A percentile compares a stretch with the other conserved stretches of the same genome.
phyloP scores from a whole-genome alignment of 2,797 vertebrate species.

The Crenichthys baileyi region DNA sequence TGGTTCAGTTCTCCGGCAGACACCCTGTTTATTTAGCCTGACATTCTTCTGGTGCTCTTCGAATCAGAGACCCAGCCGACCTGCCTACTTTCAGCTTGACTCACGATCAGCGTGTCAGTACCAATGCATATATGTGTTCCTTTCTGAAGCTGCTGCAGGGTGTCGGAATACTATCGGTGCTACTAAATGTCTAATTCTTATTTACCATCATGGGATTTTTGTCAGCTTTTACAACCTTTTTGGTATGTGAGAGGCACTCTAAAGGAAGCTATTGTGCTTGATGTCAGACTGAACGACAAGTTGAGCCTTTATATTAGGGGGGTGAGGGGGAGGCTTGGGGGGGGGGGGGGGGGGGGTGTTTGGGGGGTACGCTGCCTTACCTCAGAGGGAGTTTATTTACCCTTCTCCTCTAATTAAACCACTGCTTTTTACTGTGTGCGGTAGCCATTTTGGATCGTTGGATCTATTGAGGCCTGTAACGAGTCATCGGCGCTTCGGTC shows the following conservation, averaged over 20 bases:
- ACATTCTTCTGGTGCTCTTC: slow-evolving; percentile 65
- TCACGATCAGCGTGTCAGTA: slow-evolving; percentile 32
- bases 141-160: slow-evolving; percentile 2
- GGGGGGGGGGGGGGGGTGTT: slow-evolving; percentile 8
- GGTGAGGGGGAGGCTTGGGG: too few relatives aligned
- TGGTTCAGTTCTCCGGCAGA: slow-evolving; percentile 56
- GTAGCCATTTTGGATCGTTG: slow-evolving; percentile 42
- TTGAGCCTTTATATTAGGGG: too few relatives aligned
- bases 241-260: slow-evolving; percentile 15
- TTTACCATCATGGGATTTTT: slow-evolving; percentile 7
- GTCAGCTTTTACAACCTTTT: slow-evolving; percentile 11
- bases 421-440: slow-evolving; percentile 25
- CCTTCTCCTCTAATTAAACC: slow-evolving; percentile 68
- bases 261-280: slow-evolving; percentile 23
- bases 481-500: slow-evolving; percentile 55
- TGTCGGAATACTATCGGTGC: slow-evolving; percentile 1
- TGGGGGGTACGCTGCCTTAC: slow-evolving; percentile 43
- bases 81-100: slow-evolving; percentile 65
- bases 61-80: slow-evolving; percentile 29
- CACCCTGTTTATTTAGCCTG: slow-evolving; percentile 76
- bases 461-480: slow-evolving; percentile 43
- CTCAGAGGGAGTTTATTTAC: slow-evolving; percentile 65
- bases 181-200: slow-evolving; percentile 9
- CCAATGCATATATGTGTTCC: slow-evolving; percentile 16
- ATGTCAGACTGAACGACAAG: slow-evolving; percentile 30